Evolutionary conservation across 2,888 invertebrate species (phyloP).

Genomic region (Zygogramma bicolorata): DNA sequence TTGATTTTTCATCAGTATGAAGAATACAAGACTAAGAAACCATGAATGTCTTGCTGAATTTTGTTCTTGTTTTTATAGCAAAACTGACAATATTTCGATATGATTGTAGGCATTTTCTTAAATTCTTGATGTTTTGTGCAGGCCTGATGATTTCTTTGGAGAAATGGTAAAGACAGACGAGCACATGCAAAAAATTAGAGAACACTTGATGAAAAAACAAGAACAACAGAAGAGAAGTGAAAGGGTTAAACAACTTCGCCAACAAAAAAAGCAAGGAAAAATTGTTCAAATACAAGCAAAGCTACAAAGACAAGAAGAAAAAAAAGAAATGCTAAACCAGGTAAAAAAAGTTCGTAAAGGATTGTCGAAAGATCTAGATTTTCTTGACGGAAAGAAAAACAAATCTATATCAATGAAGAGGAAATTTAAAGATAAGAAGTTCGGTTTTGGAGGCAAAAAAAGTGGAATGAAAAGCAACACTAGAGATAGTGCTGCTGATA

Average conservation of each 20-base stretch:
- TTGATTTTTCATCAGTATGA: no score
- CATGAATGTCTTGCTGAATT: no score
- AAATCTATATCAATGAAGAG: slow-evolving; percentile 67
- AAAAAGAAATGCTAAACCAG: slow-evolving; percentile 91
- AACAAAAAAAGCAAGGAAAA: slow-evolving; percentile 94
- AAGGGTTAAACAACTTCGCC: slow-evolving; percentile 88
- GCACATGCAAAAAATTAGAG: slow-evolving; percentile 96
- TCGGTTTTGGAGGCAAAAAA: slow-evolving; percentile 97
- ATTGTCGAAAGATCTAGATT: slow-evolving; percentile 82
- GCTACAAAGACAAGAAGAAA: slow-evolving; percentile 88
- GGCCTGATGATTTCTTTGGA: slow-evolving; percentile 97
- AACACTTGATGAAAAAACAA: slow-evolving; percentile 86
- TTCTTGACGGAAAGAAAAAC: slow-evolving; percentile 74
- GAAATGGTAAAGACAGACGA: slow-evolving; percentile 98
- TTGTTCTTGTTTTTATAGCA: no score
- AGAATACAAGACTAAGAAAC: no score
- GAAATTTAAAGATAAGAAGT: slow-evolving; percentile 84
- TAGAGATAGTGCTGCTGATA: slow-evolving; percentile 79
- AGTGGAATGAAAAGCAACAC: slow-evolving; percentile 90
- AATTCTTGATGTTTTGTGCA: slow-evolving; percentile 49
- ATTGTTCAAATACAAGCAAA: slow-evolving; percentile 86
- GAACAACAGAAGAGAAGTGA: slow-evolving; percentile 88
- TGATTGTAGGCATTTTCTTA: not conserved
- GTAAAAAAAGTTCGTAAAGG: slow-evolving; percentile 92
- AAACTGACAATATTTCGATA: no score